These are phyloP conservation scores for Phorcus lineatus DNA, from an alignment of 2,888 invertebrate species.

Conservation along the genomic window DNA sequence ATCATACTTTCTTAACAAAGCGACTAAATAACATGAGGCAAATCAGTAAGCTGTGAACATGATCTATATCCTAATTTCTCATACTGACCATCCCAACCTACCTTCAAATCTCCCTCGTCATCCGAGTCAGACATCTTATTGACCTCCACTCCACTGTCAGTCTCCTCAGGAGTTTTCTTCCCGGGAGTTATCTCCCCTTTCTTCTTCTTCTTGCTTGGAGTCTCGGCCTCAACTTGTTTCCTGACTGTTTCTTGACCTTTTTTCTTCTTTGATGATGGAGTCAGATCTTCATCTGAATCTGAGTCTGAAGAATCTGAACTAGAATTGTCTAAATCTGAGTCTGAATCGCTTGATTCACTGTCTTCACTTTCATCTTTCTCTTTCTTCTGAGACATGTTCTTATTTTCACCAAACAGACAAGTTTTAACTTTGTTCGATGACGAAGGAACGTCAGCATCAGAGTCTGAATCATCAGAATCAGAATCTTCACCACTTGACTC, in stretches of 20 bases:
- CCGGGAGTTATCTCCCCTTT: constrained; percentile 27
- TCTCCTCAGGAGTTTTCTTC: constrained; percentile 33
- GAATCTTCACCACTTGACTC: neutral
- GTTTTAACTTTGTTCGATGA: neutral
- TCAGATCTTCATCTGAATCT: neutral
- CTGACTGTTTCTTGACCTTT: neutral
- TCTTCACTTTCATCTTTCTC: too few relatives aligned
- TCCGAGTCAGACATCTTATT: constrained; percentile 30
- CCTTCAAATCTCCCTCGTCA: constrained; percentile 5
- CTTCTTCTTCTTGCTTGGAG: constrained; percentile 34
- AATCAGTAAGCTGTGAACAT: too few relatives aligned
- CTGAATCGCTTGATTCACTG: too few relatives aligned
- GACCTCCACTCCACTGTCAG: constrained; percentile 37
- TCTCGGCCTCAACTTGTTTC: neutral
- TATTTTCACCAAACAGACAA: neutral
- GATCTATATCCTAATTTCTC: too few relatives aligned
- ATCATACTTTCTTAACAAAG: too few relatives aligned
- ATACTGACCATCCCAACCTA: neutral
- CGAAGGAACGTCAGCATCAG: neutral
- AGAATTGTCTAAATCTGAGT: neutral
- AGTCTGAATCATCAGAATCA: neutral
- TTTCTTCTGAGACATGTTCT: neutral
- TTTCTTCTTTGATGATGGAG: neutral
- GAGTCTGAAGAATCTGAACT: neutral
- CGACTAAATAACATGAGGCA: too few relatives aligned